phyloP scores from a whole-genome alignment of 2,888 invertebrate genomes.

The Lordiphosa fenestrarum region DNA sequence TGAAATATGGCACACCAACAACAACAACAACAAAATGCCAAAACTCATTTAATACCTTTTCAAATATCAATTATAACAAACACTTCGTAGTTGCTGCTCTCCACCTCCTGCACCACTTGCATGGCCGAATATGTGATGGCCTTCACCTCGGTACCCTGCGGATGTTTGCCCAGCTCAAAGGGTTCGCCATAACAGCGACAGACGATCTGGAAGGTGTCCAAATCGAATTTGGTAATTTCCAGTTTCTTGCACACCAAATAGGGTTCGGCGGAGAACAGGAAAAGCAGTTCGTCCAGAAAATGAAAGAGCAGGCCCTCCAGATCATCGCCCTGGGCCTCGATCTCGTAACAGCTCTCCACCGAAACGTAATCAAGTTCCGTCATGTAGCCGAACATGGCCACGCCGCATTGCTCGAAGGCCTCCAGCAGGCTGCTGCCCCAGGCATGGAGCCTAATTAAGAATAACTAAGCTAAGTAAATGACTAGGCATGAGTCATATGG shows the following conservation, averaged over 20 bases:
- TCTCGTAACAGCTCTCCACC: slow-evolving; percentile 87
- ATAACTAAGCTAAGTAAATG: too few species aligned
- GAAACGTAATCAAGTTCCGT: slow-evolving; percentile 93
- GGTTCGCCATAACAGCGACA: slow-evolving; percentile 95
- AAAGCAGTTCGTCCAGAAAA: slow-evolving; percentile 96
- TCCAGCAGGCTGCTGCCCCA: slow-evolving; percentile 94
- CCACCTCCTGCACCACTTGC: slow-evolving; percentile 91
- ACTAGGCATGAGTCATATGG: too few species aligned
- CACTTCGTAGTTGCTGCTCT: slow-evolving; percentile 89
- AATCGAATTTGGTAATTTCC: slow-evolving; percentile 92
- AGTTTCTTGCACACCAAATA: slow-evolving; percentile 93
- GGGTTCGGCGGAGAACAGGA: slow-evolving; percentile 95
- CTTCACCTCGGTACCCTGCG: slow-evolving; percentile 98
- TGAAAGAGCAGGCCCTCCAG: slow-evolving; percentile 92
- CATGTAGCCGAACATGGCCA: slow-evolving; percentile 99
- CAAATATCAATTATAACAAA: slow-evolving; percentile 99
- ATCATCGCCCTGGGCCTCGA: slow-evolving; percentile 95
- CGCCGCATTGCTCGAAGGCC: slow-evolving; percentile 96
- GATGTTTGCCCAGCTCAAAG: slow-evolving; percentile 95
- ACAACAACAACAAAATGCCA: too few species aligned
- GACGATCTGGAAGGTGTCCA: slow-evolving; percentile 89
- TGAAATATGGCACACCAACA: slow-evolving; percentile 38
- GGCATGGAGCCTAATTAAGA: slow-evolving; percentile 86
- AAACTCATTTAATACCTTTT: slow-evolving; percentile 50
- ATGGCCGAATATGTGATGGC: slow-evolving; percentile 99